Evolutionary conservation across 2,888 invertebrate species (phyloP).

Genomic region (Drosophila subsilvestris): DNA sequence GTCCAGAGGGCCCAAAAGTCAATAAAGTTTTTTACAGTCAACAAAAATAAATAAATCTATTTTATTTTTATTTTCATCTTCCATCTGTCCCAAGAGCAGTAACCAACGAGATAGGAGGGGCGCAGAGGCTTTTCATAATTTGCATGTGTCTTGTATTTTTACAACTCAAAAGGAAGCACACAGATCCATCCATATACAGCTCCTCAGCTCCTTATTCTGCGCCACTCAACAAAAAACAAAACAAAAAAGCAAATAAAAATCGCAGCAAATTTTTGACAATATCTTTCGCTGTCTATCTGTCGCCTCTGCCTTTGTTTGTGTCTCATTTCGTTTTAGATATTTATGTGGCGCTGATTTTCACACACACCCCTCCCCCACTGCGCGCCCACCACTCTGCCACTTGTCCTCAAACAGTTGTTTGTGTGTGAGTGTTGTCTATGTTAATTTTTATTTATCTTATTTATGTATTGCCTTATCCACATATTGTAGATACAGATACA

Average conservation of each 20-base stretch:
- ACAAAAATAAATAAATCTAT: constrained; percentile 54
- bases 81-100: constrained; percentile 24
- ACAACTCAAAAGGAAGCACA: constrained; percentile 44
- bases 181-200: neutral
- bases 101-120: constrained; percentile 5
- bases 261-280: constrained; percentile 57
- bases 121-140: constrained; percentile 43
- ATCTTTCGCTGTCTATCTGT: constrained; percentile 33
- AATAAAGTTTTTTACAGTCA: constrained; percentile 52
- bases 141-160: constrained; percentile 70
- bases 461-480: constrained; percentile 54
- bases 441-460: constrained; percentile 78
- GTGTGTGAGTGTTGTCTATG: constrained; percentile 61
- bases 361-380: constrained; percentile 14
- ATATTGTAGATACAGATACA: constrained; percentile 15
- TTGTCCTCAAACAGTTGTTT: constrained; percentile 2
- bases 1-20: constrained; percentile 19
- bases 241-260: constrained; percentile 64
- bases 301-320: constrained; percentile 32
- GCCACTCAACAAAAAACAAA: neutral
- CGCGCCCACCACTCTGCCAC: neutral
- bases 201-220: neutral
- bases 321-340: constrained; percentile 37
- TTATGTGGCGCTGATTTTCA: constrained; percentile 52
- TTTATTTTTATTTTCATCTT: constrained; percentile 47